Base-by-base conservation (phyloP, 2,113 vertebrate genomes). In the Boleophthalmus pectinirostris region DNA sequence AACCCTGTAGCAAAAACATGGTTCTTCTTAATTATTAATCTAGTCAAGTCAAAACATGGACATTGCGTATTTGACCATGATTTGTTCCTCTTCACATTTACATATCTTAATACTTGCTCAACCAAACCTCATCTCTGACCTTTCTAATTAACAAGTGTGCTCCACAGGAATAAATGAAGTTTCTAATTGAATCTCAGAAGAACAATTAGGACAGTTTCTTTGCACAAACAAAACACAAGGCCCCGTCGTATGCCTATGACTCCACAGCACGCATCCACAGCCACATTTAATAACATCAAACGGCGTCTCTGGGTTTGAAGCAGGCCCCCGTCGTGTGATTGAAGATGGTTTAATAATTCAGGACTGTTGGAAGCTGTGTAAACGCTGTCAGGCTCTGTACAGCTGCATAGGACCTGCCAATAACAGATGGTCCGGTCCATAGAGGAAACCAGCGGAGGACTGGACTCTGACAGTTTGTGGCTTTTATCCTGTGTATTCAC, bases 1-100 rank as follows among this genome's bases (percentile, higher is more conserved):
- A 77, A 79, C 87, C 91, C 92, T 77, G 83, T 75, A 90, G 91
- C 90, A 89, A 89, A 87, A 91, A 90, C 91, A 90, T 69, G 73
- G 69, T 84, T 73, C 66, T 73, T 67, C 80, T 92, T 78, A 92
- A 92, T 90, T 87, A 92, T 92, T 90, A 66, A 93, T 90, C 66
- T 69, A 64, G 82, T 51, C 18, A 82, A 81, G 68, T 69, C 77
- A 75, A 80, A 82, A 64, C 72, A 77, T 80, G 79, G 85, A 73
- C 73, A 69, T 43, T 21, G 61, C 20, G 43, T n/a, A 33, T 43
- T 64, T 64, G 18, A 38, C 18, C 29, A n/a, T 64, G 9, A 38
- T 64, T 35, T 63, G 33, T 7, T 63, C 16, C 1, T 14, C 21
- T 2, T 14, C 25, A 24, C 3, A 25, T 60, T 25, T 18, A 6